These are phyloP conservation scores for Zootoca vivipara DNA, from an alignment of 2,113 vertebrate genomes.

Conservation along the genomic window DNA sequence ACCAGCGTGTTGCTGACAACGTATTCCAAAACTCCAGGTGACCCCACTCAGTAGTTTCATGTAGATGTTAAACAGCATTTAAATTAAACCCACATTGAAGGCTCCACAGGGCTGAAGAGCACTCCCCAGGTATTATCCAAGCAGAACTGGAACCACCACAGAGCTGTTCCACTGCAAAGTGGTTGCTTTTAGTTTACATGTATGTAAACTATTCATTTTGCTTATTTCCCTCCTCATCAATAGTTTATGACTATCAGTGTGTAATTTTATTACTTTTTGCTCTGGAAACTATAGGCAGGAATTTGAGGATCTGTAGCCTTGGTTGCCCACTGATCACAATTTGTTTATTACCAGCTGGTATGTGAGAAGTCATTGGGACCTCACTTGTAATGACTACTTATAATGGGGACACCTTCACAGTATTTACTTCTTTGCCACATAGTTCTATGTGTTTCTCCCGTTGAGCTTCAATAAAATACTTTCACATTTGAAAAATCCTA, in stretches of 20 bases:
- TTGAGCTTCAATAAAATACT: neutral
- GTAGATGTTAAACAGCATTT: too few relatives aligned
- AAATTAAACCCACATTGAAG: too few relatives aligned
- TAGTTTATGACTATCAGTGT: neutral
- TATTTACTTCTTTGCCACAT: neutral
- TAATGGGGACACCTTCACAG: neutral
- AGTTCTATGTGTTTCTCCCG: neutral
- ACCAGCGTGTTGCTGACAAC: too few relatives aligned
- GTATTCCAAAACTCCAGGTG: too few relatives aligned
- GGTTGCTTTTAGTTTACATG: too few relatives aligned
- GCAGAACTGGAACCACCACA: too few relatives aligned
- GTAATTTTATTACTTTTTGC: neutral
- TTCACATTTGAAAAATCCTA: neutral
- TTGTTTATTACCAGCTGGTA: neutral
- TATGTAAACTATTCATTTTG: neutral
- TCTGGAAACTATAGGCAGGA: neutral
- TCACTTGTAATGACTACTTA: neutral
- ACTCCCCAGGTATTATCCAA: too few relatives aligned
- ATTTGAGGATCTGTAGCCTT: neutral
- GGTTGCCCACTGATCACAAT: neutral
- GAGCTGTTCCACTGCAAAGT: too few relatives aligned
- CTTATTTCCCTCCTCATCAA: neutral
- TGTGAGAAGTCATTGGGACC: neutral
- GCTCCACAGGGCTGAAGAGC: too few relatives aligned
- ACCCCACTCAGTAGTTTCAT: too few relatives aligned